These are phyloP conservation scores for Helogale parvula DNA, from an alignment of 2,113 vertebrate species.

Conservation along the genomic window DNA sequence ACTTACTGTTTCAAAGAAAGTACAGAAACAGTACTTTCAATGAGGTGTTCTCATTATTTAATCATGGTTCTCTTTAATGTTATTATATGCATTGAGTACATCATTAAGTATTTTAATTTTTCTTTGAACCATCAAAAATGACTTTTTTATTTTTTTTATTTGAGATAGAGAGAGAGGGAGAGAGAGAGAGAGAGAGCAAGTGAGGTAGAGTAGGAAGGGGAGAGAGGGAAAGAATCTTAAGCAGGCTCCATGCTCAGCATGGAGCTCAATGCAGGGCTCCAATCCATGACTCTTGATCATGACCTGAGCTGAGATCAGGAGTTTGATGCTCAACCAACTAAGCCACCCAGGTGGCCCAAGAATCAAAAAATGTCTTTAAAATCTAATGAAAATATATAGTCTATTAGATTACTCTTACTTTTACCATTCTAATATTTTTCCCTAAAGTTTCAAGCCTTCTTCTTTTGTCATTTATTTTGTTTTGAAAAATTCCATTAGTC, in stretches of 20 bases:
- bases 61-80: background rate
- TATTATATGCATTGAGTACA: background rate
- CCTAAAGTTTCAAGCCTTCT: background rate
- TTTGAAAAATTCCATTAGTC: background rate
- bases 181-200: too few species aligned
- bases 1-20: background rate
- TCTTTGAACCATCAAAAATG: background rate
- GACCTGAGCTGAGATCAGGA: too few species aligned
- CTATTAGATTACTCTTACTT: background rate
- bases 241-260: too few species aligned
- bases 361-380: background rate
- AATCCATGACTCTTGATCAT: too few species aligned
- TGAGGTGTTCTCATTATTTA: background rate
- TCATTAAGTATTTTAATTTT: background rate
- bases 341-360: too few species aligned
- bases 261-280: too few species aligned
- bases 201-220: too few species aligned
- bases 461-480: background rate
- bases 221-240: too few species aligned
- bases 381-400: background rate
- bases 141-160: background rate
- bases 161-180: too few species aligned
- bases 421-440: background rate
- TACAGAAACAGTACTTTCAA: background rate
- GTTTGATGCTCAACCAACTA: too few species aligned